Percentiles rank a stretch among this genome's conserved stretches.
These are phyloP conservation scores for Thymelicus sylvestris DNA, from an alignment of 2,888 invertebrate genomes.

Conservation along the genomic window DNA sequence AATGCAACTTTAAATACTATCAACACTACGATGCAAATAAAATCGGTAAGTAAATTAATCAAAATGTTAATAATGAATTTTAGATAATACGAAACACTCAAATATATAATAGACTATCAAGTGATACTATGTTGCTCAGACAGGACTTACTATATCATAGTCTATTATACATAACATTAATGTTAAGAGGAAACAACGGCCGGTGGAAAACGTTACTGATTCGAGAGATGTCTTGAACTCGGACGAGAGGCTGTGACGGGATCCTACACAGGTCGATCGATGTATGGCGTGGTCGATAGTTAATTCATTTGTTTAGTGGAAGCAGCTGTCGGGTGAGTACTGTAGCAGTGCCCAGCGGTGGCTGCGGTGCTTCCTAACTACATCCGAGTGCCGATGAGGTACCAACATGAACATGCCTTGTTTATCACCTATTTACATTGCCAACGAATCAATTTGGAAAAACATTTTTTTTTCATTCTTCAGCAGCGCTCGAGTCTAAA, in stretches of 20 bases:
- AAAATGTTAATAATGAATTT: constrained; percentile 75
- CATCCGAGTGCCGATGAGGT: constrained; percentile 45
- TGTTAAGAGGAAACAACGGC: constrained; percentile 59
- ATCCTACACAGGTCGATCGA: not conserved
- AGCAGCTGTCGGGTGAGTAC: constrained; percentile 72
- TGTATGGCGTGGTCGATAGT: constrained; percentile 64
- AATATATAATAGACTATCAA: constrained; percentile 60
- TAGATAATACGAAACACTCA: constrained; percentile 57
- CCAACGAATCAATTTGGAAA: not conserved
- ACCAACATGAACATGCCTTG: constrained; percentile 29
- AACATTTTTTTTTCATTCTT: constrained; percentile 3
- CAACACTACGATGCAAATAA: constrained; percentile 82
- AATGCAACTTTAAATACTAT: constrained; percentile 79
- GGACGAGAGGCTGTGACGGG: constrained; percentile 32
- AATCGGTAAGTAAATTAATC: constrained; percentile 65
- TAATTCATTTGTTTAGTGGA: constrained; percentile 78
- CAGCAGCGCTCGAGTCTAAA: not conserved
- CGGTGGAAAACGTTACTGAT: constrained; percentile 77
- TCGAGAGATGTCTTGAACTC: constrained; percentile 43
- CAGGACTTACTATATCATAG: constrained; percentile 46
- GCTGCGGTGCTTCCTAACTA: constrained; percentile 58
- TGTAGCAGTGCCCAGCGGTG: constrained; percentile 54
- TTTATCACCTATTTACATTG: constrained; percentile 24
- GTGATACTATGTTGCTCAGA: constrained; percentile 32
- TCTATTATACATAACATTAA: constrained; percentile 57